Evolutionary conservation across 2,888 invertebrate genomes (phyloP), one percentile per base, ranked within the genome.

Genomic region (Laothoe populi): DNA sequence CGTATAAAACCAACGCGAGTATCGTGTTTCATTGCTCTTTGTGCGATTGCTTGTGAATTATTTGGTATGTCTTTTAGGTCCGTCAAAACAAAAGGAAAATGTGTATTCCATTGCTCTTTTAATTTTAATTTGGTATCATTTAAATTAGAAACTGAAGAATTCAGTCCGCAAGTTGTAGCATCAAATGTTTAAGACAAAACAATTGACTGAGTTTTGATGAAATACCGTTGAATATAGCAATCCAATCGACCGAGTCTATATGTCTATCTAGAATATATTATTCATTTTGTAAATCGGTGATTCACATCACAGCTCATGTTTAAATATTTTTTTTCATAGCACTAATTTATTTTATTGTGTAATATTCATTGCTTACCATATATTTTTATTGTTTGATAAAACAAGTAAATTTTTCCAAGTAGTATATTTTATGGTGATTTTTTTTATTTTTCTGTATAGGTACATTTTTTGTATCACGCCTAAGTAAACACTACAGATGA

Each of bases 21-120:
- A 60, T 60, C 48, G 42, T 23, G 49, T 60, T 60, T 48, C 35
- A 21, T 60, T 59, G 24, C 21, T 31, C 46, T 46, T 48, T 16
- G 48, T 48, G 21, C 23, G 21, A 48, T 46, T 60, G 23, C 48
- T 26, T 40, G 40, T 26, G 24, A n/a, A 11, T 42, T 21, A 40
- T 40, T 16, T 60, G 49, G 19, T 19, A 45, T 44, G 59, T 59
- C 26, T 59, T 44, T 23, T 21, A 2, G 24, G 45, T 59, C 26
- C 11, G 19, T 7, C 44, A 13, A 44, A 44, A 59, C 8, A 21
- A 60, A 16, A 46, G 26, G 11, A 19, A 21, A 53, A 53, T 42
- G 19, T 31, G 19, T 35, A 35, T 31, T 53, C 0, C 8, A 35
- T 19, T 53, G 31, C 31, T 19, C 53, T 53, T 53, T 53, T 31